Conservation (phyloP, 1,140 invertebrate species). For the Halotydeus destructor region DNA sequence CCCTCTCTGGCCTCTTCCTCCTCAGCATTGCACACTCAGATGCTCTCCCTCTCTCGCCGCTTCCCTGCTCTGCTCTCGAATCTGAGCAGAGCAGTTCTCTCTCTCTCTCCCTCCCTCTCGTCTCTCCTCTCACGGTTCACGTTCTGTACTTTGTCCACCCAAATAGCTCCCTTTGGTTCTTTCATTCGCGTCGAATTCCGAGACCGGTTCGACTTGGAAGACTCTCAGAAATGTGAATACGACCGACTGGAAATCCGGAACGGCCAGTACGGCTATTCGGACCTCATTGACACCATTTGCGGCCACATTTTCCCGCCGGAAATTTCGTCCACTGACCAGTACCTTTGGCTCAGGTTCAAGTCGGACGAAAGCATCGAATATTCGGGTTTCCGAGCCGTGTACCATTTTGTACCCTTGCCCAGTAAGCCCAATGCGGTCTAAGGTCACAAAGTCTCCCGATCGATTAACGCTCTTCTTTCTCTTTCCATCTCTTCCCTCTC, state of each 20-base stretch:
- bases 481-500: no score
- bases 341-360: conserved; percentile 60
- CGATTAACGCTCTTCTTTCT: conserved; percentile 1
- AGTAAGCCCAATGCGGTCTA: no score
- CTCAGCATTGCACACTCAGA: no score
- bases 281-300: conserved; percentile 42
- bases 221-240: conserved; percentile 46
- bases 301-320: conserved; percentile 51
- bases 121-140: background rate
- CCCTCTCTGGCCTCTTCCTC: no score
- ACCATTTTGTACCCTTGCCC: conserved; percentile 33
- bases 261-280: conserved; percentile 61
- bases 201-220: conserved; percentile 54
- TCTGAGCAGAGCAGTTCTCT: background rate
- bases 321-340: conserved; percentile 46
- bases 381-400: conserved; percentile 55
- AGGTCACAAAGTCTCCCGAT: background rate
- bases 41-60: no score
- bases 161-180: conserved; percentile 45
- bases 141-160: background rate
- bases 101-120: no score
- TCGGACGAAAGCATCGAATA: conserved; percentile 66
- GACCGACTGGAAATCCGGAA: conserved; percentile 58
- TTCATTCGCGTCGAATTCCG: conserved; percentile 55
- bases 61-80: no score